phyloP scores from a whole-genome alignment of 2,888 invertebrate species.

The Augiades crinisus region DNA sequence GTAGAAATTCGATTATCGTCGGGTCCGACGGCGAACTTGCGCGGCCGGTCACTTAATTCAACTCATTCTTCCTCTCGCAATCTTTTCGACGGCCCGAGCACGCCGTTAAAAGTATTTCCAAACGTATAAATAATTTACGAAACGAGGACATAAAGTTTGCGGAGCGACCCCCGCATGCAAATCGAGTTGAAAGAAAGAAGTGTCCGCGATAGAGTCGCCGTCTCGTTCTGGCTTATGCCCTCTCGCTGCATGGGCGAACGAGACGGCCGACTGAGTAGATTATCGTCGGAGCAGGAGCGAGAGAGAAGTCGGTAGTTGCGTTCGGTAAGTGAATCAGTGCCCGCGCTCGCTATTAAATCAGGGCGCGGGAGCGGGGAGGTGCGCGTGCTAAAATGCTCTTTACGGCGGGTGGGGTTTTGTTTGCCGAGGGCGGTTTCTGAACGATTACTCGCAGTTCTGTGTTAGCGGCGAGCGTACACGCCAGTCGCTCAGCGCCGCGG shows the following conservation, averaged over 20 bases:
- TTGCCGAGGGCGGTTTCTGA: constrained; percentile 77
- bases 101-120: constrained; percentile 77
- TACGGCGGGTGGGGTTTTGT: constrained; percentile 79
- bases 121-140: constrained; percentile 80
- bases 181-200: constrained; percentile 77
- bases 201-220: constrained; percentile 59
- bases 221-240: constrained; percentile 54
- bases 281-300: constrained; percentile 51
- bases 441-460: constrained; percentile 57
- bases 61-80: constrained; percentile 61
- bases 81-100: constrained; percentile 66
- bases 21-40: constrained; percentile 53
- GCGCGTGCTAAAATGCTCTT: constrained; percentile 77
- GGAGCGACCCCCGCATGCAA: constrained; percentile 77
- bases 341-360: constrained; percentile 80
- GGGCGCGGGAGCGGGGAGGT: constrained; percentile 67
- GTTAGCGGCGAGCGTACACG: constrained; percentile 40
- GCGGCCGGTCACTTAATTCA: constrained; percentile 69
- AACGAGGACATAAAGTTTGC: constrained; percentile 80
- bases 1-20: constrained; percentile 50
- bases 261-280: constrained; percentile 40
- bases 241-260: constrained; percentile 43
- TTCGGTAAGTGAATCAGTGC: constrained; percentile 81
- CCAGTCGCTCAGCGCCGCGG: constrained; percentile 54
- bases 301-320: constrained; percentile 72